Evolutionary conservation across 2,797 vertebrate genomes (phyloP).

Genomic region (Cottoperca gobio): DNA sequence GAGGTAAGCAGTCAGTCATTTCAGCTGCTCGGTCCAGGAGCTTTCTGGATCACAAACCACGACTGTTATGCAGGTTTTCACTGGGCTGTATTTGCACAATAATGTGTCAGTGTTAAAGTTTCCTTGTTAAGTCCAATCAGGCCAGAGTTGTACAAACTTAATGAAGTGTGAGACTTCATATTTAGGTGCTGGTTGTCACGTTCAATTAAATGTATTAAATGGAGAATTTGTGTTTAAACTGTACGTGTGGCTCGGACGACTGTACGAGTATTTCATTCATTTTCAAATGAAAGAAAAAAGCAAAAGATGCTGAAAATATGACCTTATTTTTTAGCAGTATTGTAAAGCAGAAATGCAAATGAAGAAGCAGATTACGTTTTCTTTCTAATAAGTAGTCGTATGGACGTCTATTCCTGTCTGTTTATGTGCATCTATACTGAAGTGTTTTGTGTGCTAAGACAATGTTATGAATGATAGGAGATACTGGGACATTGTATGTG

Average conservation of each 20-base stretch:
- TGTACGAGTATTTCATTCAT: conserved; percentile 23
- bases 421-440: conserved; percentile 15
- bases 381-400: conserved; percentile 7
- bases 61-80: conserved; percentile 48
- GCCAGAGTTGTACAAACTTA: conserved; percentile 4
- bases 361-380: background rate
- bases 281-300: conserved; percentile 6
- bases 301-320: background rate
- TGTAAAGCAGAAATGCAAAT: conserved; percentile 15
- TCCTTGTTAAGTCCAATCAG: conserved; percentile 13
- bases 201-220: conserved; percentile 24
- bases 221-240: conserved; percentile 11
- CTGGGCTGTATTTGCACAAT: conserved; percentile 47
- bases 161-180: conserved; percentile 16
- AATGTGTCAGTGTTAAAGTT: conserved; percentile 30
- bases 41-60: conserved; percentile 15
- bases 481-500: conserved; percentile 28
- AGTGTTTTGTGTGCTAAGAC: conserved; percentile 20
- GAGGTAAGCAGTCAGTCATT: conserved; percentile 2
- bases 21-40: conserved; percentile 23
- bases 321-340: conserved; percentile 14
- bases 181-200: conserved; percentile 12
- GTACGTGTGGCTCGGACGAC: conserved; percentile 43
- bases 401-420: conserved; percentile 5
- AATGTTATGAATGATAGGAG: conserved; percentile 27